A percentile compares a stretch with the other conserved stretches of the same genome.
phyloP scores from a whole-genome alignment of 2,113 vertebrate species.

The Lophura nycthemera region DNA sequence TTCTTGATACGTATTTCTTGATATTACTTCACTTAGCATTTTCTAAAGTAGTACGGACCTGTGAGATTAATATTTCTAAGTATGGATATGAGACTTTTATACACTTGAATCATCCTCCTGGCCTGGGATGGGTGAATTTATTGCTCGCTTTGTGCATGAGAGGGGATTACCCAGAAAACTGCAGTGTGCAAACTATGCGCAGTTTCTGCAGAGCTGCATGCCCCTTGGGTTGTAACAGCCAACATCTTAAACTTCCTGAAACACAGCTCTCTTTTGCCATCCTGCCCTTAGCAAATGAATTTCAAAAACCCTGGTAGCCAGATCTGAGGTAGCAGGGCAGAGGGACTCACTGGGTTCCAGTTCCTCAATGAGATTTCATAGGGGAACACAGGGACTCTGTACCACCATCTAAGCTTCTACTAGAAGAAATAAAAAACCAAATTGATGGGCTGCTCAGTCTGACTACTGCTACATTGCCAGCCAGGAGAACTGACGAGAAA shows the following conservation, averaged over 20 bases:
- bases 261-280: background rate
- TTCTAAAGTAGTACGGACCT: background rate
- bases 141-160: background rate
- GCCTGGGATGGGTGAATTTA: background rate
- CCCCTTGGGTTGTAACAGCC: background rate
- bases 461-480: background rate
- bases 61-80: slow-evolving; percentile 30
- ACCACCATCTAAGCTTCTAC: background rate
- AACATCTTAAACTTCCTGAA: background rate
- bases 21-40: background rate
- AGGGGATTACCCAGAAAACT: background rate
- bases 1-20: background rate
- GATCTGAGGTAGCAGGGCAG: background rate
- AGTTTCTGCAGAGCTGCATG: background rate
- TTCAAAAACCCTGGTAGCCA: background rate
- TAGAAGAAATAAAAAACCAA: background rate
- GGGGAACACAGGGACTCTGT: background rate
- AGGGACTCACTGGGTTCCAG: background rate
- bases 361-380: background rate
- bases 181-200: background rate
- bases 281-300: background rate
- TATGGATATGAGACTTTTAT: background rate
- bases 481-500: background rate
- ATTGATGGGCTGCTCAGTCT: background rate
- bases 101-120: background rate